Evolutionary conservation across 2,113 vertebrate genomes (phyloP).

Genomic region (Xiphophorus hellerii): DNA sequence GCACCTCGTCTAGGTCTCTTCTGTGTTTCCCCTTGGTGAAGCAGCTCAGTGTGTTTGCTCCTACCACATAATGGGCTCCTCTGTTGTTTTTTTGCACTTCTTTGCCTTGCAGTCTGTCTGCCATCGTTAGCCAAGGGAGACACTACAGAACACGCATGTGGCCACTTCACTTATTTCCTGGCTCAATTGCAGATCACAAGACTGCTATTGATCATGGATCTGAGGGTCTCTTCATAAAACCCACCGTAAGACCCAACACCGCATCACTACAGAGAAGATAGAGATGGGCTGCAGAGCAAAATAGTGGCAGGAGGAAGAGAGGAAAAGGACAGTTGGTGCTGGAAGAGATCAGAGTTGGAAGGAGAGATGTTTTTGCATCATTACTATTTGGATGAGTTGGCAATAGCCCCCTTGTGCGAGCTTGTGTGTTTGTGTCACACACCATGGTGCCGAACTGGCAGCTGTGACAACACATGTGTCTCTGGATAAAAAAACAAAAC

Average conservation of each 20-base stretch:
- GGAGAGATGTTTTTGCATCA: constrained; percentile 28
- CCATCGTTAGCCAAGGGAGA: constrained; percentile 50
- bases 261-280: constrained; percentile 32
- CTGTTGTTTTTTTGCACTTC: constrained; percentile 36
- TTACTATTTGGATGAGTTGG: constrained; percentile 57
- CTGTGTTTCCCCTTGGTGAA: constrained; percentile 48
- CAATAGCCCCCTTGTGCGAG: constrained; percentile 27
- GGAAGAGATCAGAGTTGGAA: constrained; percentile 8
- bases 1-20: constrained; percentile 29
- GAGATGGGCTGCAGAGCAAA: constrained; percentile 1
- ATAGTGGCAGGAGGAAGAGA: background rate
- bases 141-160: constrained; percentile 18
- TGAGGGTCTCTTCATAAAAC: constrained; percentile 26
- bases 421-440: constrained; percentile 27
- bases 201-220: constrained; percentile 53
- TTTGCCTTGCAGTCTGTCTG: constrained; percentile 27
- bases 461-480: constrained; percentile 57
- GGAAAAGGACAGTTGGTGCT: constrained; percentile 9
- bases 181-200: constrained; percentile 42
- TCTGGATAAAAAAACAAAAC: constrained; percentile 46
- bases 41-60: constrained; percentile 26
- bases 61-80: constrained; percentile 36
- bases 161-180: constrained; percentile 17
- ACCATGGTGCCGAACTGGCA: constrained; percentile 37
- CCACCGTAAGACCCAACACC: background rate